A percentile compares a stretch with the other conserved stretches of the same genome.
Conservation (phyloP, 2,888 invertebrate genomes). For the Tillus elongatus region DNA sequence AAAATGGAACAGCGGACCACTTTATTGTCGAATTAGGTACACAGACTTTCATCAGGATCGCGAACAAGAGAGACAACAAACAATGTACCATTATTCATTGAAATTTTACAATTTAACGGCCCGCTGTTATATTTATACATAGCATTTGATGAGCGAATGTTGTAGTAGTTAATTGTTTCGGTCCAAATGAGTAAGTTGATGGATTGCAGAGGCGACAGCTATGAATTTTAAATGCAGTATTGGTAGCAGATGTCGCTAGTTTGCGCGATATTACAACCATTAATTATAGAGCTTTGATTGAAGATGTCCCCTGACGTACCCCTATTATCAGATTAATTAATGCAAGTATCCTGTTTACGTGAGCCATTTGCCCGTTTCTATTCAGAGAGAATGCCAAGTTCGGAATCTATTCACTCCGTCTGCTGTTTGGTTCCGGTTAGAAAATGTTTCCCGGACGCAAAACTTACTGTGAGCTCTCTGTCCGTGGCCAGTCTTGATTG, state of each 20-base stretch:
- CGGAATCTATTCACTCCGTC: no score
- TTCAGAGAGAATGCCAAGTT: no score
- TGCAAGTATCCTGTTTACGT: constrained; percentile 31
- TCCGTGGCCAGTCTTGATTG: no score
- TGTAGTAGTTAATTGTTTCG: constrained; percentile 1
- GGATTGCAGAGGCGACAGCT: constrained; percentile 15
- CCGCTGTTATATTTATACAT: neutral
- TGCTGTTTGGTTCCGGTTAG: no score
- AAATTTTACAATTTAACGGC: neutral
- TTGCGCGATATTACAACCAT: constrained; percentile 30
- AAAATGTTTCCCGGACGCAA: no score
- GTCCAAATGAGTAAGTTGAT: constrained; percentile 12
- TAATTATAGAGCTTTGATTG: constrained; percentile 33
- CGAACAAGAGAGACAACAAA: no score
- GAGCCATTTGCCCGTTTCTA: no score
- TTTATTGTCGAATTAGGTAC: no score
- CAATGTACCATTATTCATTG: neutral
- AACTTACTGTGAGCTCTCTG: no score
- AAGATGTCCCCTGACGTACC: constrained; percentile 33
- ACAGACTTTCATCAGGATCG: no score
- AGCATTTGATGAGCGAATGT: no score
- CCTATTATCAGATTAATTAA: constrained; percentile 35
- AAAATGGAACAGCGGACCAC: no score
- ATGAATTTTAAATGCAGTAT: constrained; percentile 20
- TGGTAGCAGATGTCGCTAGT: constrained; percentile 28